A percentile compares a stretch with the other conserved stretches of the same genome.
Conservation (phyloP, 2,888 invertebrate genomes). For the Erpobdella octoculata region DNA sequence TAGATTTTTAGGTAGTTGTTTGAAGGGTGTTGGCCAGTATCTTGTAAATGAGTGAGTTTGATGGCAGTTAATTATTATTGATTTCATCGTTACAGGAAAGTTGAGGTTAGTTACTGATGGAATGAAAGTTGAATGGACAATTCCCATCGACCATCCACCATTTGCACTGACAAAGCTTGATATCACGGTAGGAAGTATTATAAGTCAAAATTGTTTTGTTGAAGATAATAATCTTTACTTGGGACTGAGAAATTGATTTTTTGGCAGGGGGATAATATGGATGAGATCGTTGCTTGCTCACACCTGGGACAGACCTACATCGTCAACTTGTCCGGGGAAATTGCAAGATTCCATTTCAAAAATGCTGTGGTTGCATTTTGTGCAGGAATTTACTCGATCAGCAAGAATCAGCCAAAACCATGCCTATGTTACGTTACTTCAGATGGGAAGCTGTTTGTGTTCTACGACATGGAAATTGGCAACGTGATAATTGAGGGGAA, state of each 20-base stretch:
- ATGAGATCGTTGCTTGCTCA: slow-evolving; percentile 66
- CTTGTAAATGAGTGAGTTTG: not conserved
- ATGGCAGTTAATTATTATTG: not conserved
- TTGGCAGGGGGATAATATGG: slow-evolving; percentile 59
- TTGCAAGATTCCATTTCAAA: slow-evolving; percentile 64
- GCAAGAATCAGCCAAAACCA: not conserved
- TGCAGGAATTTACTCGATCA: slow-evolving; percentile 7
- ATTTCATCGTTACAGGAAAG: slow-evolving; percentile 54
- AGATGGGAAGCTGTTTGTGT: slow-evolving; percentile 61
- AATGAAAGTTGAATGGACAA: slow-evolving; percentile 63
- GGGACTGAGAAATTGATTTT: not conserved
- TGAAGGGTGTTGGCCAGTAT: not conserved
- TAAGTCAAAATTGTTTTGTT: not conserved
- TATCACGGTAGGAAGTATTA: slow-evolving; percentile 50
- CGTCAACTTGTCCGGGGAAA: slow-evolving; percentile 62
- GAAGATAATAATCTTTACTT: not conserved
- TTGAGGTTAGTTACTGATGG: slow-evolving; percentile 64
- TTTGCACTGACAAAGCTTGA: slow-evolving; percentile 62
- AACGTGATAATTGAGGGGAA: slow-evolving; percentile 54
- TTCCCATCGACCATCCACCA: slow-evolving; percentile 66
- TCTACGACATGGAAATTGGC: slow-evolving; percentile 61
- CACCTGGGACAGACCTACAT: slow-evolving; percentile 72
- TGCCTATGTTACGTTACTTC: slow-evolving; percentile 56
- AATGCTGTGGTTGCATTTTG: slow-evolving; percentile 65
- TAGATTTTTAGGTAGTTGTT: not conserved